These are phyloP conservation scores for Pteropus rufus DNA, from an alignment of 2,797 vertebrate species.

Conservation along the genomic window DNA sequence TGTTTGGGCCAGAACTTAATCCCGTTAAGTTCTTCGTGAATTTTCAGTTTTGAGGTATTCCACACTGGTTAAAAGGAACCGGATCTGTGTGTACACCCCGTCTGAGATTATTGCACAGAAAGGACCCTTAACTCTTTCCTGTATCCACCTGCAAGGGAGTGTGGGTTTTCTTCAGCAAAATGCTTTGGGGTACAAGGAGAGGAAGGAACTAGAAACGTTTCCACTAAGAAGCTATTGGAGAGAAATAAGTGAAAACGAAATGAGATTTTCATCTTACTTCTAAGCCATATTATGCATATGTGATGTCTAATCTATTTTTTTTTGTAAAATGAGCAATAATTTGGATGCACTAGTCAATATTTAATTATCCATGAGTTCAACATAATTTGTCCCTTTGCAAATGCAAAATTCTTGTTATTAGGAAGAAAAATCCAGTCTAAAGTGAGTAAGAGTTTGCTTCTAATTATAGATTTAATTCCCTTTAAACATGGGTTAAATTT, in stretches of 20 bases:
- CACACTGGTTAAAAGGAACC: neutral
- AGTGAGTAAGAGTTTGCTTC: conserved; percentile 8
- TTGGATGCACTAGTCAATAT: conserved; percentile 58
- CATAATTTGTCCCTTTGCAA: conserved; percentile 45
- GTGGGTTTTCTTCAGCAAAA: neutral
- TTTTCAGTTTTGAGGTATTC: neutral
- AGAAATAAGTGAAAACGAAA: neutral
- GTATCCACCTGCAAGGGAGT: neutral
- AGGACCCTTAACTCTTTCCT: neutral
- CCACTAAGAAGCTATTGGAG: neutral
- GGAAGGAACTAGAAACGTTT: neutral
- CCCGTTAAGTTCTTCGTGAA: neutral
- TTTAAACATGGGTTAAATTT: conserved; percentile 35
- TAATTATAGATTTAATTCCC: conserved; percentile 48
- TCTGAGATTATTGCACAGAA: neutral
- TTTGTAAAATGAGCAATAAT: conserved; percentile 49
- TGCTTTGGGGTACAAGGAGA: neutral
- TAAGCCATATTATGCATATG: conserved; percentile 8
- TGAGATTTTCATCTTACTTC: conserved; percentile 43
- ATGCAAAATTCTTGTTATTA: conserved; percentile 40
- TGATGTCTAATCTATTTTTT: conserved; percentile 16
- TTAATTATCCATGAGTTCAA: conserved; percentile 54
- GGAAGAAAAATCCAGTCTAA: conserved; percentile 41
- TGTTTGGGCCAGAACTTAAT: neutral
- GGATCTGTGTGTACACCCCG: neutral